These are phyloP conservation scores for Pogonus chalceus DNA, from an alignment of 1,140 invertebrate species.

Conservation along the genomic window DNA sequence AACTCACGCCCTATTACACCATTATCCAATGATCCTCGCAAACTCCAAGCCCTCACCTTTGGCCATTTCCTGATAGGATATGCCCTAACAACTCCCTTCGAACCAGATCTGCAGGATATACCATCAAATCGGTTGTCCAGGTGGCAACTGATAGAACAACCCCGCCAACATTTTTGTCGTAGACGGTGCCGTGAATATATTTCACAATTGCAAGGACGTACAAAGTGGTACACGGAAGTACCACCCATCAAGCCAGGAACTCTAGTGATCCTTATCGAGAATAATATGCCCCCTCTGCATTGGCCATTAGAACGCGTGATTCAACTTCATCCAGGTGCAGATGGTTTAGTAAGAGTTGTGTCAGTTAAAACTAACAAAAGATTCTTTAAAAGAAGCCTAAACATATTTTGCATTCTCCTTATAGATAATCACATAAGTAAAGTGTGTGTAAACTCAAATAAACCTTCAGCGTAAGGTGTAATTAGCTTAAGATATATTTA, in stretches of 20 bases:
- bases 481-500: too few species aligned
- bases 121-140: slow-evolving; percentile 17
- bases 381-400: too few species aligned
- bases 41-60: too few species aligned
- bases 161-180: slow-evolving; percentile 24
- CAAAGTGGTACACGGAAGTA: slow-evolving; percentile 22
- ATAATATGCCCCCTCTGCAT: slow-evolving; percentile 19
- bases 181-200: slow-evolving; percentile 24
- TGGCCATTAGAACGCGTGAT: slow-evolving; percentile 30
- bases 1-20: too few species aligned
- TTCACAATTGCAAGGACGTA: slow-evolving; percentile 17
- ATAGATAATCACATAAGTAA: too few species aligned
- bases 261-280: slow-evolving; percentile 20
- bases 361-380: too few species aligned
- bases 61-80: too few species aligned
- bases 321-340: slow-evolving; percentile 22
- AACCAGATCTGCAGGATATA: slow-evolving; percentile 13
- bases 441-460: too few species aligned
- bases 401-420: too few species aligned
- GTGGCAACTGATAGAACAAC: slow-evolving; percentile 21
- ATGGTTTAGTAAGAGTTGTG: slow-evolving; percentile 11
- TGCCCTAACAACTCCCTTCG: slow-evolving; percentile 12
- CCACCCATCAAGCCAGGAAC: slow-evolving; percentile 8
- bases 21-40: too few species aligned
- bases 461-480: too few species aligned